Evolutionary conservation across 2,888 invertebrate species (phyloP), one percentile per base, ranked within the genome.

Genomic region (Leptopilina myrica): DNA sequence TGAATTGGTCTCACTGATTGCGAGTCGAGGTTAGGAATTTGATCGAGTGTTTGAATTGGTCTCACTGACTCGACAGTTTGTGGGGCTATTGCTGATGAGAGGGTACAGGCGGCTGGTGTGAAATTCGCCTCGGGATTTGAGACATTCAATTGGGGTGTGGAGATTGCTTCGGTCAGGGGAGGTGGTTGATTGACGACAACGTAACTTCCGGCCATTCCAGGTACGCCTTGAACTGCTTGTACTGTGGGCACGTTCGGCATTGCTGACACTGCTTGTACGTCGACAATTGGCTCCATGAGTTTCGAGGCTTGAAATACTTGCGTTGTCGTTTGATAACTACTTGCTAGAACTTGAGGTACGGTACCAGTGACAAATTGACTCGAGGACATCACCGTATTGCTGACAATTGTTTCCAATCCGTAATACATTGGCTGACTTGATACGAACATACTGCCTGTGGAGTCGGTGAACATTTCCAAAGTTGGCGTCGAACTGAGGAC

Each of bases 381-480:
- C 33, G 96, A 96, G n/a, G 96, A 96, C 96, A 97, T 96, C 0
- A 97, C 96, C 5, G 97, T 97, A 88, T 97, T 97, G 91, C 96
- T 96, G 3, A 97, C 97, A 78, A 97, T 96, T 0, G 97, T 97
- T 92, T 97, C 97, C 83, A 97, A 93, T 0, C 96, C 96, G 86
- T 96, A 96, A 87, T 96, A 96, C 87, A 97, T 95, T 5, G 96
- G 96, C 86, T 96, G 96, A 15, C 95, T 95, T 2, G 95, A 89
- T 46, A 92, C 90, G 76, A 91, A 92, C 89, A 92, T 90, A 76
- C 92, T 91, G n/a, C 91, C 88, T 15, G 91, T 88, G 3, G 91
- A 88, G 89, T 95, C 94, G 12, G 94, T 93, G 14, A 94, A 94
- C 93, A 95, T 94, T 90, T 94, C 95, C 76, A 95, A 88, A 0